These are phyloP conservation scores for Drosophila suboccidentalis DNA, from an alignment of 2,888 invertebrate genomes.

Conservation along the genomic window DNA sequence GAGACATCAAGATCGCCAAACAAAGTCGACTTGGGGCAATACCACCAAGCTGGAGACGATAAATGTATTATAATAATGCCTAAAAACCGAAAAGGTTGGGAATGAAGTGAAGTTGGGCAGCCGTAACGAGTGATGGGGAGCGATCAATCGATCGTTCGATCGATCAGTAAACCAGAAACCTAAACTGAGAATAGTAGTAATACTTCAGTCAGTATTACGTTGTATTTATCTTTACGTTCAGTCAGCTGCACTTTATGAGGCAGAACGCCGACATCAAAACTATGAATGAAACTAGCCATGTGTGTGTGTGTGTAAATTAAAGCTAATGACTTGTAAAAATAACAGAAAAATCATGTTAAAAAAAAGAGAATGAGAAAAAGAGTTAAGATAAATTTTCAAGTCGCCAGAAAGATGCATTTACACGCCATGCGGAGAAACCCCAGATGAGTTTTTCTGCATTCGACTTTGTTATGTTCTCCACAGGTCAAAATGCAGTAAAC, in stretches of 20 bases:
- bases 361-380: constrained; percentile 19
- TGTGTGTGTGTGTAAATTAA: constrained; percentile 68
- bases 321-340: constrained; percentile 81
- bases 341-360: constrained; percentile 45
- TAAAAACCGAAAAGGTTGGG: constrained; percentile 16
- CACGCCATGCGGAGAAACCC: constrained; percentile 32
- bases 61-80: constrained; percentile 45
- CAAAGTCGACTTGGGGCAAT: constrained; percentile 38
- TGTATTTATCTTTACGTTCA: constrained; percentile 29
- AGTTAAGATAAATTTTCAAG: constrained; percentile 42
- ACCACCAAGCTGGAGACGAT: constrained; percentile 47
- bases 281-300: constrained; percentile 67
- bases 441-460: constrained; percentile 49
- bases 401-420: constrained; percentile 42
- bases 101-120: constrained; percentile 29
- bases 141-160: constrained; percentile 51
- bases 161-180: constrained; percentile 39
- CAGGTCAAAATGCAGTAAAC: constrained; percentile 75
- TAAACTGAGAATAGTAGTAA: constrained; percentile 17
- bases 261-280: constrained; percentile 56
- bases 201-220: too few relatives aligned
- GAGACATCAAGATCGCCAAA: constrained; percentile 46
- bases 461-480: constrained; percentile 32
- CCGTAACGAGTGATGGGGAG: constrained; percentile 40
- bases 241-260: constrained; percentile 57